phyloP scores from a whole-genome alignment of 2,888 invertebrate species.

The Sturmia bella region DNA sequence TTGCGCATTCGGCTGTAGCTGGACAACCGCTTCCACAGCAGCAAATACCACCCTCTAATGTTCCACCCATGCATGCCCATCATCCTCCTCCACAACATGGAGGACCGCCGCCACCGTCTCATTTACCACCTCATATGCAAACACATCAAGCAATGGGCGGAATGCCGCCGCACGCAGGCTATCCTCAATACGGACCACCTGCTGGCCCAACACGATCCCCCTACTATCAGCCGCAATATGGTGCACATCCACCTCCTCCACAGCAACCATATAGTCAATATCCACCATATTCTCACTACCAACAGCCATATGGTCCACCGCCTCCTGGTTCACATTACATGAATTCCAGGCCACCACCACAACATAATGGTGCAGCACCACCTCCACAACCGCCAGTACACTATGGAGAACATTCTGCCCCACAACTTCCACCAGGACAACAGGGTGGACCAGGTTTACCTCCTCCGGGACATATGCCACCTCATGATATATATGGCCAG shows the following conservation, averaged over 20 bases:
- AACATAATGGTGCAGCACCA: slow-evolving; percentile 73
- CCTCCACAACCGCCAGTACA: slow-evolving; percentile 74
- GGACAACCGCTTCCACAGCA: slow-evolving; percentile 63
- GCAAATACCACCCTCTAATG: slow-evolving; percentile 64
- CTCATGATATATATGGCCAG: slow-evolving; percentile 71
- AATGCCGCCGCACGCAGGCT: slow-evolving; percentile 80
- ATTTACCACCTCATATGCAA: slow-evolving; percentile 75
- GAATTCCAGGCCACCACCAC: slow-evolving; percentile 77
- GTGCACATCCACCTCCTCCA: slow-evolving; percentile 77
- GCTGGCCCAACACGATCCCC: slow-evolving; percentile 80
- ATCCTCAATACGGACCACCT: slow-evolving; percentile 80
- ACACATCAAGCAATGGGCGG: slow-evolving; percentile 79
- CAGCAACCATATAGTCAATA: slow-evolving; percentile 80
- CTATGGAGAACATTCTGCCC: slow-evolving; percentile 70
- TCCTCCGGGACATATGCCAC: slow-evolving; percentile 68
- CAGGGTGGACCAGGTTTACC: slow-evolving; percentile 69
- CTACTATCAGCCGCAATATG: slow-evolving; percentile 81
- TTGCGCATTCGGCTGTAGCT: slow-evolving; percentile 51
- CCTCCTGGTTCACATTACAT: slow-evolving; percentile 79
- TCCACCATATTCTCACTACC: slow-evolving; percentile 80
- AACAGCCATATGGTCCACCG: slow-evolving; percentile 80
- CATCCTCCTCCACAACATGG: slow-evolving; percentile 77
- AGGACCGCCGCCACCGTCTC: slow-evolving; percentile 83
- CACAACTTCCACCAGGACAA: slow-evolving; percentile 65
- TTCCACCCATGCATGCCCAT: slow-evolving; percentile 71